Evolutionary conservation across 2,888 invertebrate genomes (phyloP).

Genomic region (Mythimna albipuncta): DNA sequence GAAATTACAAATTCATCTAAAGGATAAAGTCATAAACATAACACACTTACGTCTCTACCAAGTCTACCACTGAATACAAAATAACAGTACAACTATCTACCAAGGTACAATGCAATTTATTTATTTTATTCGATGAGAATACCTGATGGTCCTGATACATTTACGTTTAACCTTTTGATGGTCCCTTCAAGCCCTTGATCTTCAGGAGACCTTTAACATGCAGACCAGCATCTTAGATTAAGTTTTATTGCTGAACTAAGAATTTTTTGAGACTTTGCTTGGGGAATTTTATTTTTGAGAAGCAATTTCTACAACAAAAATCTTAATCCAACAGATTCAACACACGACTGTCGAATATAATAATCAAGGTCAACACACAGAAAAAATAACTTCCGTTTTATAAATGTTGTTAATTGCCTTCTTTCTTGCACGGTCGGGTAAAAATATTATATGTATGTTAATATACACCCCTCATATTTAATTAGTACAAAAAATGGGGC

Average conservation of each 20-base stretch:
- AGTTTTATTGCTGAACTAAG: constrained; percentile 36
- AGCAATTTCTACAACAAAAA: background rate
- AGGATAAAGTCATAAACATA: background rate
- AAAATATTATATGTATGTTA: too few relatives aligned
- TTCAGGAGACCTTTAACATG: constrained; percentile 60
- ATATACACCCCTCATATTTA: too few relatives aligned
- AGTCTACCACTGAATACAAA: background rate
- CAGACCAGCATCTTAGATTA: constrained; percentile 51
- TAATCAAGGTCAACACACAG: too few relatives aligned
- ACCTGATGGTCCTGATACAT: constrained; percentile 37
- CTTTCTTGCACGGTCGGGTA: too few relatives aligned
- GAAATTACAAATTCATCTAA: constrained; percentile 1
- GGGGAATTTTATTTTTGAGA: background rate
- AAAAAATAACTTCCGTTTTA: too few relatives aligned
- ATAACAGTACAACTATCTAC: background rate
- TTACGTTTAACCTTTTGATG: constrained; percentile 56
- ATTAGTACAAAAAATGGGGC: too few relatives aligned
- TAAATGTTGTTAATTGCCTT: too few relatives aligned
- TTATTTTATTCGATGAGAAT: constrained; percentile 11
- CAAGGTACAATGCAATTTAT: background rate
- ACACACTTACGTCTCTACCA: background rate
- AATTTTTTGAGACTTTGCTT: background rate
- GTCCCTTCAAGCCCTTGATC: constrained; percentile 65
- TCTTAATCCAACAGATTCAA: too few relatives aligned
- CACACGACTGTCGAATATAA: too few relatives aligned